phyloP scores from a whole-genome alignment of 2,113 vertebrate species.

The Sinosuthora webbiana region DNA sequence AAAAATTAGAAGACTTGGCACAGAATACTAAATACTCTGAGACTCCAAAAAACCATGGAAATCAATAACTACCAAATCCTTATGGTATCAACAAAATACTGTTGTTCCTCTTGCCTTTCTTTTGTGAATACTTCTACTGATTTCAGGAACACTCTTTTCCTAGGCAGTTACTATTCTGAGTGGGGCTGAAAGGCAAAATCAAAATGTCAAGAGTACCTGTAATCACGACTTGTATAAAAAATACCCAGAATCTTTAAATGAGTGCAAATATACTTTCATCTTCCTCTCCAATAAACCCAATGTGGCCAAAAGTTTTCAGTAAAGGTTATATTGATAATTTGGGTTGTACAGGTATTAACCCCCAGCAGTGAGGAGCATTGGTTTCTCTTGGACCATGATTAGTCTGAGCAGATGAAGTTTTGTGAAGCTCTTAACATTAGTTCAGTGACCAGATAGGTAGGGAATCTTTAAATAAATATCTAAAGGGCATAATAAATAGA shows the following conservation, averaged over 20 bases:
- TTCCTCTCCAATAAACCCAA: neutral
- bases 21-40: neutral
- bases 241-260: neutral
- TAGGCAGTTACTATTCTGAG: neutral
- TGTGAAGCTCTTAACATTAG: neutral
- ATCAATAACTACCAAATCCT: neutral
- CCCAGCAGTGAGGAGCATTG: neutral
- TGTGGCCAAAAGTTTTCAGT: neutral
- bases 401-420: neutral
- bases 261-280: neutral
- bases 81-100: neutral
- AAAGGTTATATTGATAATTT: neutral
- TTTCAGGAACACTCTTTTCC: neutral
- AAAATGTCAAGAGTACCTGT: neutral
- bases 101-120: neutral
- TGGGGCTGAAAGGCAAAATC: neutral
- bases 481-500: neutral
- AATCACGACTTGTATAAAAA: neutral
- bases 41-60: neutral
- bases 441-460: neutral
- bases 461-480: neutral
- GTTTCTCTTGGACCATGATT: neutral
- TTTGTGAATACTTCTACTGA: neutral
- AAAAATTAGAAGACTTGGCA: neutral
- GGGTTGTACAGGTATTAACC: neutral